Percentiles rank a stretch among this genome's conserved stretches.
phyloP scores from a whole-genome alignment of 1,140 invertebrate species.

The Lerema accius region DNA sequence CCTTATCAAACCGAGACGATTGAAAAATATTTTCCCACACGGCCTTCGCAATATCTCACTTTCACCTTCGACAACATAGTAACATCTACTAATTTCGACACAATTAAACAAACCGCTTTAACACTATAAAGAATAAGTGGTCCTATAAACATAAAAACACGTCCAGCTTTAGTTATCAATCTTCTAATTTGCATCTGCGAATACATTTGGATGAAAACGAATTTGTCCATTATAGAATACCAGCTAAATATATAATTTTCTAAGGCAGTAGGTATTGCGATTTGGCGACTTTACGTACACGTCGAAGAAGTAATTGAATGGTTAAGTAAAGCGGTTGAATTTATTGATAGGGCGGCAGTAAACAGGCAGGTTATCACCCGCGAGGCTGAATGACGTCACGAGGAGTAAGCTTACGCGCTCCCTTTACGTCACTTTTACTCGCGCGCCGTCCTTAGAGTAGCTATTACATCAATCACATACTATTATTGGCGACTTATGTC shows the following conservation, averaged over 20 bases:
- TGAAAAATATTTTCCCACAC: constrained; percentile 9
- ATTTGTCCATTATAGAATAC: no score
- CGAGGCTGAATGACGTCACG: constrained; percentile 69
- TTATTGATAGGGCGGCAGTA: constrained; percentile 42
- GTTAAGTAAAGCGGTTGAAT: no score
- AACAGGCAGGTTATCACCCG: constrained; percentile 49
- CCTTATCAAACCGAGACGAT: not conserved
- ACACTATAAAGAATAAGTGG: constrained; percentile 39
- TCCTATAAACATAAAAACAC: constrained; percentile 42
- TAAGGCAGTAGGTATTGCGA: no score
- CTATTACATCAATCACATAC: not conserved
- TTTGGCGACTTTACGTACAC: no score
- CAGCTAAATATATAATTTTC: no score
- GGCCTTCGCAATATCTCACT: constrained; percentile 28
- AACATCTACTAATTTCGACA: constrained; percentile 21
- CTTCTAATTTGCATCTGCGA: constrained; percentile 20
- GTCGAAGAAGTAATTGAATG: no score
- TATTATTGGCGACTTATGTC: no score
- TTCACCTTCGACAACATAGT: constrained; percentile 46
- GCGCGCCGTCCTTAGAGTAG: constrained; percentile 23
- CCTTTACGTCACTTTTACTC: constrained; percentile 58
- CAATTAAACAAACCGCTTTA: constrained; percentile 11
- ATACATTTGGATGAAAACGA: no score
- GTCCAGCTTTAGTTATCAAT: not conserved
- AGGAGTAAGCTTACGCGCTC: constrained; percentile 43